Evolutionary conservation across 2,797 vertebrate species (phyloP), one percentile per base, ranked within the genome.

Genomic region (Benthosema pterotum): DNA sequence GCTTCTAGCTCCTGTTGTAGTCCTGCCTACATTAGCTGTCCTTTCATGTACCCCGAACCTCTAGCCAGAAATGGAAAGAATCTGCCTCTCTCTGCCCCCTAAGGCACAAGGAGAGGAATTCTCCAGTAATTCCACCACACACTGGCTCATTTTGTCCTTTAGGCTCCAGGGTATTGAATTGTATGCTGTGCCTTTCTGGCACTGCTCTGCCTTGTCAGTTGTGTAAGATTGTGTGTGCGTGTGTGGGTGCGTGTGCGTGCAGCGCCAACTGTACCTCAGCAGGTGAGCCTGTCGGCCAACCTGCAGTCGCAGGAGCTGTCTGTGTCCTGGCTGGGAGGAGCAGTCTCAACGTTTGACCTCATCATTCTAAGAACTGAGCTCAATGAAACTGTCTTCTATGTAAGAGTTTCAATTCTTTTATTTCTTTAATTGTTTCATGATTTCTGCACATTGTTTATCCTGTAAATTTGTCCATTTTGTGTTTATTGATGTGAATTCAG

Each of bases 301-400:
- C 1, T 1, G 2, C 0, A 1, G 0, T 52, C 61, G 17, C 89
- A 88, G 73, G 83, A 88, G 12, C 74, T 94, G 1, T 77, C 71
- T 42, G 70, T 93, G 59, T 88, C 88, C 49, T 94, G 93, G 93
- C 50, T 65, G 15, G 88, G 89, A 57, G 85, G 89, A 66, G 50
- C 42, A 7, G 72, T 75, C 3, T 63, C 77, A 1, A 74, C 77
- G 5, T 92, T 92, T 67, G 92, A 93, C 74, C 52, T 93, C 48
- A 69, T 90, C 68, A 90, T 94, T 63, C 80, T 87, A 14, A 84
- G 87, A 76, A 90, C 88, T 16, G 92, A 93, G 67, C 47, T 91
- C 38, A 89, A 85, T 73, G 69, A 87, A 63, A 88, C 75, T 0
- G 78, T 89, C 54, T 83, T 91, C 58, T 87, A 88, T 1, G 93